These are phyloP conservation scores for Thamnophis sirtalis DNA, from an alignment of 2,113 vertebrate genomes.

Conservation along the genomic window DNA sequence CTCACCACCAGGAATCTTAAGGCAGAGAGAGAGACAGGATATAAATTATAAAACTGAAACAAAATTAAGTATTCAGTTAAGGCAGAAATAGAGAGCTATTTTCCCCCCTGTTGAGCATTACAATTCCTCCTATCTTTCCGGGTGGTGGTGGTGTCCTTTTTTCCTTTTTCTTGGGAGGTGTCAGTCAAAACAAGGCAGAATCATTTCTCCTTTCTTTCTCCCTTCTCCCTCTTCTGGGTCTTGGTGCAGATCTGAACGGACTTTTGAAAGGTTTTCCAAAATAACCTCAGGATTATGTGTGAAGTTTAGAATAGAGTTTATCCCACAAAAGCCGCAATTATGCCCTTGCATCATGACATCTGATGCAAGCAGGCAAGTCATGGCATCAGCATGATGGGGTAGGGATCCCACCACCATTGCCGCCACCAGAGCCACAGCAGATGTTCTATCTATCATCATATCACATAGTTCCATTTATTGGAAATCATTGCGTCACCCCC, in stretches of 20 bases:
- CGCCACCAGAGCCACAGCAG: not conserved
- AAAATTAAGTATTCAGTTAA: not conserved
- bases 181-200: not conserved
- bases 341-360: not conserved
- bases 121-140: not conserved
- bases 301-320: not conserved
- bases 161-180: not conserved
- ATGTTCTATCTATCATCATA: not conserved
- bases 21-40: not conserved
- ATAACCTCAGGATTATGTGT: not conserved
- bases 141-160: not conserved
- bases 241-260: not conserved
- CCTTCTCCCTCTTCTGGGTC: no score
- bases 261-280: not conserved
- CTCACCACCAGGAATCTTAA: not conserved
- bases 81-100: not conserved
- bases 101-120: not conserved
- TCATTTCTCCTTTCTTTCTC: not conserved
- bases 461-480: not conserved
- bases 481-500: not conserved
- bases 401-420: not conserved
- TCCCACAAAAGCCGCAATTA: not conserved
- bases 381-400: not conserved
- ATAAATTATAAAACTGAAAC: not conserved
- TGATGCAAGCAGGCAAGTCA: not conserved